A percentile compares a stretch with the other conserved stretches of the same genome.
phyloP scores from a whole-genome alignment of 2,888 invertebrate species.

The Willowsia nigromaculata region DNA sequence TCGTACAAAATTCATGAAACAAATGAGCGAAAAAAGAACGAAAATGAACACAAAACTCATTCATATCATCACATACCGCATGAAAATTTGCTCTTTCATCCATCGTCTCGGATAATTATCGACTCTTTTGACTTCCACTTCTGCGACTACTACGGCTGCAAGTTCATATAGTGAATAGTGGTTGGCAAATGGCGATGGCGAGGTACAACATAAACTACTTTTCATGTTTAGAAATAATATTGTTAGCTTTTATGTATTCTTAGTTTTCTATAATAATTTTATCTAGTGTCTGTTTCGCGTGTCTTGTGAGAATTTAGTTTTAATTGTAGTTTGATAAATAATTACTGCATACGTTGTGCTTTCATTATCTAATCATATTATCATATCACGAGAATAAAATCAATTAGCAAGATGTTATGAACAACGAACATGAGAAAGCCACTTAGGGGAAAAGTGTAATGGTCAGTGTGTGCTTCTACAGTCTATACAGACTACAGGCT shows the following conservation, averaged over 20 bases:
- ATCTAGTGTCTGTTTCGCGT: conserved; percentile 34
- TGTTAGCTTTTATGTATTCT: background rate
- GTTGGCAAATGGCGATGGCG: background rate
- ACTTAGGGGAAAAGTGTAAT: background rate
- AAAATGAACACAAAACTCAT: conserved; percentile 31
- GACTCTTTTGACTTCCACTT: background rate
- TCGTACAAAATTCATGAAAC: background rate
- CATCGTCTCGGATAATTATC: conserved; percentile 27
- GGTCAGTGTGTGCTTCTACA: background rate
- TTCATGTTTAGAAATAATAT: background rate
- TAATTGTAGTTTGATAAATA: conserved; percentile 36
- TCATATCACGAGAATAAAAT: conserved; percentile 54
- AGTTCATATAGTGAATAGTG: background rate
- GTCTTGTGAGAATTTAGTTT: conserved; percentile 3
- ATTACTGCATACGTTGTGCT: background rate
- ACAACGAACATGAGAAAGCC: conserved; percentile 57
- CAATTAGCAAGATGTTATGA: conserved; percentile 55
- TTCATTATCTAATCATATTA: conserved; percentile 62
- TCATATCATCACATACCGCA: conserved; percentile 51
- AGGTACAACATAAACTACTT: background rate
- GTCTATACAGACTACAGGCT: background rate
- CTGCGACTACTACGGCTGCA: background rate
- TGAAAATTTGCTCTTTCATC: conserved; percentile 44
- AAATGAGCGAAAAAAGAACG: background rate
- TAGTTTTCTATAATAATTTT: conserved; percentile 16